Evolutionary conservation across 2,888 invertebrate species (phyloP).

Genomic region (Polydrusus tereticollis): DNA sequence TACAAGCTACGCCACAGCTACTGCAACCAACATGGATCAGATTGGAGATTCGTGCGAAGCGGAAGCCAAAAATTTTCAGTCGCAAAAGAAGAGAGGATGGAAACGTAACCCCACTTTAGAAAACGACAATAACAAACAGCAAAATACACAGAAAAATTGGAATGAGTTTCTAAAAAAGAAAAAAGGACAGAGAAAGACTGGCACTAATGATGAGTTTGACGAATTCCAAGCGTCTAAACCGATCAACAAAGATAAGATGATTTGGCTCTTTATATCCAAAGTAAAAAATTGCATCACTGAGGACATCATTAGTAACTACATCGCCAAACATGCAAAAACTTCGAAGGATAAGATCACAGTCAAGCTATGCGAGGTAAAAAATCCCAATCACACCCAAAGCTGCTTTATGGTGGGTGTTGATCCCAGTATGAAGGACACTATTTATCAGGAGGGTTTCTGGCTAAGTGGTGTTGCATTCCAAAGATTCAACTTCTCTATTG

Average conservation of each 20-base stretch:
- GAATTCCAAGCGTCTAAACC: not conserved
- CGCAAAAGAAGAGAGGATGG: too few relatives aligned
- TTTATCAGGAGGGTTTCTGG: slow-evolving; percentile 14
- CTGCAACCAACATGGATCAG: too few relatives aligned
- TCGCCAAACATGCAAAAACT: not conserved
- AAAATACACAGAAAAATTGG: too few relatives aligned
- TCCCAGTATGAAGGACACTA: not conserved
- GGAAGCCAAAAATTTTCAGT: too few relatives aligned
- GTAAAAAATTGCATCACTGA: not conserved
- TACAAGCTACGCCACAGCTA: too few relatives aligned
- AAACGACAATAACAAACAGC: too few relatives aligned
- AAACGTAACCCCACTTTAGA: too few relatives aligned
- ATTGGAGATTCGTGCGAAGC: too few relatives aligned
- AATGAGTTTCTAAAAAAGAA: too few relatives aligned
- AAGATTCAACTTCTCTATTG: slow-evolving; percentile 6
- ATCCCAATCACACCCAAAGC: not conserved
- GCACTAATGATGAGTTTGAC: too few relatives aligned
- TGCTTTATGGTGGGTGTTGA: slow-evolving; percentile 19
- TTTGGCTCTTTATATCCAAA: not conserved
- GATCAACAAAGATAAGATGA: not conserved
- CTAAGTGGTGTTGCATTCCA: slow-evolving; percentile 10
- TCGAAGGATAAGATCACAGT: not conserved
- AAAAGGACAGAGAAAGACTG: too few relatives aligned
- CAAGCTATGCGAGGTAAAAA: slow-evolving; percentile 6
- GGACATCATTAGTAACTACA: not conserved